A percentile compares a stretch with the other conserved stretches of the same genome.
These are phyloP conservation scores for Morphnarchus princeps DNA, from an alignment of 2,113 vertebrate species.

Conservation along the genomic window DNA sequence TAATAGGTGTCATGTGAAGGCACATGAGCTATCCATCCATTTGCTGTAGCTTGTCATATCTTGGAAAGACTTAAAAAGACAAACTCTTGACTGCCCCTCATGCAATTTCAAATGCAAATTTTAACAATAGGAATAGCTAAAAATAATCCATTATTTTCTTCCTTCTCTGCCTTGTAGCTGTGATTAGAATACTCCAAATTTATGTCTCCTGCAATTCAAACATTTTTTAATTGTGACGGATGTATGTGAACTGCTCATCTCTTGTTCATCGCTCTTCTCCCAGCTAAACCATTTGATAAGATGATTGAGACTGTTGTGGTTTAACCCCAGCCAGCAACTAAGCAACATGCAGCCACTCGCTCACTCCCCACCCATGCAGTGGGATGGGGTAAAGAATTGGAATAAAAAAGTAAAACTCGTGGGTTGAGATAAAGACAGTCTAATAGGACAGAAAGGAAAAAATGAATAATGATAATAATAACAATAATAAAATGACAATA, in stretches of 20 bases:
- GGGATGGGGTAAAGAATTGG: neutral
- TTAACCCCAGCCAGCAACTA: too few relatives aligned
- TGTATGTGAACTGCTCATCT: neutral
- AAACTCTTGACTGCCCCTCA: neutral
- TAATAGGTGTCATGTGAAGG: constrained; percentile 11
- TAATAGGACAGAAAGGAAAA: neutral
- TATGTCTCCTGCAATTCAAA: neutral
- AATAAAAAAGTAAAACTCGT: too few relatives aligned
- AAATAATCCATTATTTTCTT: constrained; percentile 18
- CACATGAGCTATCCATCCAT: neutral
- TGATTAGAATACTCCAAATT: neutral
- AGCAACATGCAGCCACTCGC: neutral
- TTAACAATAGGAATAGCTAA: neutral
- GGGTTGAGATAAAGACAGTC: neutral
- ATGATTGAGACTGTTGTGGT: neutral
- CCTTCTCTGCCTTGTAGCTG: neutral
- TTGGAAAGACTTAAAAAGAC: neutral
- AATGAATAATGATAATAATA: too few relatives aligned
- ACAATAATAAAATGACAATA: too few relatives aligned
- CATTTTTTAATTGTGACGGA: neutral
- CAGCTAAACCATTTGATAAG: neutral
- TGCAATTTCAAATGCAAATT: constrained; percentile 39
- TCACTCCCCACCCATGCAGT: too few relatives aligned
- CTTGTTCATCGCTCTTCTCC: neutral
- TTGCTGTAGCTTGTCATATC: neutral